Evolutionary conservation across 2,113 vertebrate genomes (phyloP).

Genomic region (Donacobius atricapilla): DNA sequence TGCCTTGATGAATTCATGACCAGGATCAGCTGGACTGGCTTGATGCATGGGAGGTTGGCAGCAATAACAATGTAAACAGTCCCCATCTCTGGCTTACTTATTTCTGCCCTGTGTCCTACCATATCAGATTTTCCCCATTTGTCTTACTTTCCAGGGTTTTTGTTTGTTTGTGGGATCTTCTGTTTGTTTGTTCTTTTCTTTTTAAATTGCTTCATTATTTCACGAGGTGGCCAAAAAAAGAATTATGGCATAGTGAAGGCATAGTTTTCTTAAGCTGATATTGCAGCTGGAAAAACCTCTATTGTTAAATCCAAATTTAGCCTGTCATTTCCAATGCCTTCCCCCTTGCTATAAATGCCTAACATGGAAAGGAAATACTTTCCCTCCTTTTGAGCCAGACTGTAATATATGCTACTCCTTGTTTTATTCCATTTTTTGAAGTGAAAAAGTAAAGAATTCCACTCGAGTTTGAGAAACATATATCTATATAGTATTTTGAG

Average conservation of each 20-base stretch:
- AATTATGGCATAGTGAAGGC: neutral
- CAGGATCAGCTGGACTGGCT: neutral
- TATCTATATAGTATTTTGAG: neutral
- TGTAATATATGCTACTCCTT: neutral
- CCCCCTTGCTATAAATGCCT: neutral
- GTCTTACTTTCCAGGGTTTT: neutral
- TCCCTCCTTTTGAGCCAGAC: neutral
- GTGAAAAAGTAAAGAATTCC: neutral
- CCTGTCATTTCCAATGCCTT: neutral
- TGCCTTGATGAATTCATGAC: accelerated
- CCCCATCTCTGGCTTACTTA: neutral
- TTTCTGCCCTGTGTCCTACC: neutral
- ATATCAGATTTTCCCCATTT: neutral
- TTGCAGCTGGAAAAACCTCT: neutral
- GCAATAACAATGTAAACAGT: neutral
- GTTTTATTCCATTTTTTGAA: neutral
- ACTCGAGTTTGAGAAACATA: neutral
- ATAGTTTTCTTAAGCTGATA: neutral
- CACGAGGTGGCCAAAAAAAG: neutral
- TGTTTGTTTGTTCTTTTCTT: neutral
- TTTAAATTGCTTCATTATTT: neutral
- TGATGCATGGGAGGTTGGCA: neutral
- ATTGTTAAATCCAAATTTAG: neutral
- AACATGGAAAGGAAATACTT: neutral
- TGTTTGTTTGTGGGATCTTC: neutral